Conservation (phyloP, 2,797 vertebrate genomes). For the Falco naumanni region DNA sequence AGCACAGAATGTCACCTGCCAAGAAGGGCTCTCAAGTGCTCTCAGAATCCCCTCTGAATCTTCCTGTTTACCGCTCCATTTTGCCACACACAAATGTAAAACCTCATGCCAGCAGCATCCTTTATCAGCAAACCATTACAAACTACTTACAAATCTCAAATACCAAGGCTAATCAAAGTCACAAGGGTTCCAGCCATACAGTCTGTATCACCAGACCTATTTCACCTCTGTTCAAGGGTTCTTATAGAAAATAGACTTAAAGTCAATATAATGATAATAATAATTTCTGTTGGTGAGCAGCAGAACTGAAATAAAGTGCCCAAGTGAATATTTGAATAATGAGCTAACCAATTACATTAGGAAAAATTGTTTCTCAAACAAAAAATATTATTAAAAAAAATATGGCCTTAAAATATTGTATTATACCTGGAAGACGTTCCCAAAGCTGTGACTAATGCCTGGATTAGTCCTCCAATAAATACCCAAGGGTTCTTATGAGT, state of each 20-base stretch:
- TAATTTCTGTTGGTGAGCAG: neutral
- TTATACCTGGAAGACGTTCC: constrained; percentile 94
- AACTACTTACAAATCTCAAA: neutral
- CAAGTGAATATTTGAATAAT: neutral
- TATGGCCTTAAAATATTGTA: neutral
- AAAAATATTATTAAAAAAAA: neutral
- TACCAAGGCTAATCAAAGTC: neutral
- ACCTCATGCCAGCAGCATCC: neutral
- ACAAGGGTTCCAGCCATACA: neutral
- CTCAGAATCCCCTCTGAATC: neutral
- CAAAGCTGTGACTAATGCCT: constrained; percentile 92
- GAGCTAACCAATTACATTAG: neutral
- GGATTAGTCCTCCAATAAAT: constrained; percentile 92
- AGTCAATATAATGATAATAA: neutral
- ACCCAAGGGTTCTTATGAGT: constrained; percentile 94
- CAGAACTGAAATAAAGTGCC: neutral
- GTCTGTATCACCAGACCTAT: neutral
- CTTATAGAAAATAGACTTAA: neutral
- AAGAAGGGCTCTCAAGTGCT: no score
- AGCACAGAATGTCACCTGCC: neutral
- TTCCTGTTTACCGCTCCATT: neutral
- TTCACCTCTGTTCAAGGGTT: neutral
- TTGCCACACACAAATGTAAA: neutral
- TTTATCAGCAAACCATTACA: neutral
- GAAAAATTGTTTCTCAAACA: neutral